phyloP scores from a whole-genome alignment of 2,797 vertebrate species.

The Danio choprae region DNA sequence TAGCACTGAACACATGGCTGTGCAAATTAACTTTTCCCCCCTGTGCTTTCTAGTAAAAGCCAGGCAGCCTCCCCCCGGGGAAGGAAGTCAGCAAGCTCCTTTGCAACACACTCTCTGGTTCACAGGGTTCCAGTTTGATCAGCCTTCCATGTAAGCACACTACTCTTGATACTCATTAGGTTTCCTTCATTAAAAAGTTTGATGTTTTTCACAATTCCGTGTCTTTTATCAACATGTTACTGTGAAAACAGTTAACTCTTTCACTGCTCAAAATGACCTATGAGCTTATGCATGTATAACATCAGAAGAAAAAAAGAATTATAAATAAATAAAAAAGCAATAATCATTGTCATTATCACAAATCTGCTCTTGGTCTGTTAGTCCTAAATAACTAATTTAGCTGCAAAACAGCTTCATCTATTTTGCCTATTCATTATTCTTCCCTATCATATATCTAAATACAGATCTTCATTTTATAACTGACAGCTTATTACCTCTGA shows the following conservation, averaged over 20 bases:
- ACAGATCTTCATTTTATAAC: slow-evolving; percentile 86
- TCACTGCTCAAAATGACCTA: slow-evolving; percentile 43
- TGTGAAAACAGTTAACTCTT: slow-evolving; percentile 67
- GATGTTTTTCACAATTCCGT: slow-evolving; percentile 69
- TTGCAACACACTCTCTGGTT: slow-evolving; percentile 56
- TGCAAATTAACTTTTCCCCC: slow-evolving; percentile 59
- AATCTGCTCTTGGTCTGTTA: slow-evolving; percentile 77
- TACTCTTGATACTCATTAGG: slow-evolving; percentile 73
- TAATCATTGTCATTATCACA: slow-evolving; percentile 79
- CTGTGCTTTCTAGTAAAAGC: slow-evolving; percentile 59
- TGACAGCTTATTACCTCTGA: slow-evolving; percentile 87
- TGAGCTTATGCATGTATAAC: slow-evolving; percentile 75
- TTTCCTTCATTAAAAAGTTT: slow-evolving; percentile 74
- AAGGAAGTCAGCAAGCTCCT: slow-evolving; percentile 60
- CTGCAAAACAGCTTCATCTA: slow-evolving; percentile 82
- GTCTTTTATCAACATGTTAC: slow-evolving; percentile 59
- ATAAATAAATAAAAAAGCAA: slow-evolving; percentile 78
- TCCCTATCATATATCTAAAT: slow-evolving; percentile 87
- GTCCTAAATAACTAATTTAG: slow-evolving; percentile 83
- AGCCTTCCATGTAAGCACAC: slow-evolving; percentile 59
- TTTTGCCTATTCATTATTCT: slow-evolving; percentile 82
- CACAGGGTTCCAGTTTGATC: slow-evolving; percentile 69
- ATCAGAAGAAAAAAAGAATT: slow-evolving; percentile 73
- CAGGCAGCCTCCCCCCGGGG: slow-evolving; percentile 54
- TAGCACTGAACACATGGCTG: slow-evolving; percentile 54